Percentiles rank a stretch among this genome's conserved stretches.
Conservation (phyloP, 2,888 invertebrate genomes). For the Thelaira solivaga region DNA sequence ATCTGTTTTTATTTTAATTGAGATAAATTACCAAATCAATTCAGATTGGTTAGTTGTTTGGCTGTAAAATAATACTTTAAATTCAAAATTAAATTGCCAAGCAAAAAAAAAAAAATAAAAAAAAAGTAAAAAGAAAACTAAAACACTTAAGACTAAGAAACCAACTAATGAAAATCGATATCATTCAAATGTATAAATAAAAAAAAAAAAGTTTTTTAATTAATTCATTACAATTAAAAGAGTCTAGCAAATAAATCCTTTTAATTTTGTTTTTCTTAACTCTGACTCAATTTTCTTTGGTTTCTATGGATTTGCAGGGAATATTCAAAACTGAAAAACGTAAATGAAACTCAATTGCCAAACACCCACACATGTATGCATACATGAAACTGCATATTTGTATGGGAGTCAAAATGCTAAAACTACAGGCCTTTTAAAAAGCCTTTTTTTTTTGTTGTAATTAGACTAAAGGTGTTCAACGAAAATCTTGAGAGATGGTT, state of each 20-base stretch:
- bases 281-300: conserved; percentile 48
- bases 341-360: conserved; percentile 38
- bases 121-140: background rate
- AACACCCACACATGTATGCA: background rate
- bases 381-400: background rate
- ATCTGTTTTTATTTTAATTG: conserved; percentile 38
- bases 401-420: too few relatives aligned
- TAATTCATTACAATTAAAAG: conserved; percentile 61
- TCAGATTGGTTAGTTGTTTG: conserved; percentile 32
- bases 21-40: conserved; percentile 55
- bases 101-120: background rate
- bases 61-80: conserved; percentile 45
- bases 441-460: too few relatives aligned
- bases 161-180: conserved; percentile 52
- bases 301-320: conserved; percentile 52
- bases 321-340: conserved; percentile 36
- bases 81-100: conserved; percentile 18
- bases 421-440: too few relatives aligned
- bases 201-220: conserved; percentile 55
- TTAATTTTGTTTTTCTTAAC: conserved; percentile 44
- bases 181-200: conserved; percentile 25
- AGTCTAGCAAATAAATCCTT: conserved; percentile 53
- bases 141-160: background rate
- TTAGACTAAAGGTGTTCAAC: too few relatives aligned
- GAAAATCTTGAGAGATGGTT: too few relatives aligned